Evolutionary conservation across 2,113 vertebrate species (phyloP).

Genomic region (Falco punctatus): DNA sequence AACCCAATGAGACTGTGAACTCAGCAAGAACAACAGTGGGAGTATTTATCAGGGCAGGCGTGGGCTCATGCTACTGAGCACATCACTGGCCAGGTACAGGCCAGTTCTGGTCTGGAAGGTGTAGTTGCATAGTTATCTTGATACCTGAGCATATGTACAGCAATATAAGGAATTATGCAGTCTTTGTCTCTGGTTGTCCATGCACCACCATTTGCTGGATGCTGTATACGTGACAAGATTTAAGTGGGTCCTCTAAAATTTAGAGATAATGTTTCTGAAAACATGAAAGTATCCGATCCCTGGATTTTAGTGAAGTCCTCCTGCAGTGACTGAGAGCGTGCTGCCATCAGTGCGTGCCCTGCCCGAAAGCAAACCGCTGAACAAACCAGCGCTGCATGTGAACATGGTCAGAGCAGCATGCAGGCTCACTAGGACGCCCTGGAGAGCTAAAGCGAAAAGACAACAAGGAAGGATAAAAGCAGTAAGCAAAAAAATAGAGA

Average conservation of each 20-base stretch:
- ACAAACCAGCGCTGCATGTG: background rate
- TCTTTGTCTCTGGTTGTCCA: rapidly evolving
- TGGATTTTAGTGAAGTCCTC: background rate
- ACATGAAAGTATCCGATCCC: background rate
- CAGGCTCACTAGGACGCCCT: background rate
- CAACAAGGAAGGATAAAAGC: background rate
- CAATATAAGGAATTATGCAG: background rate
- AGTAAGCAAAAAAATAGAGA: background rate
- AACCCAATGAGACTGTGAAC: background rate
- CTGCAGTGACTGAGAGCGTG: background rate
- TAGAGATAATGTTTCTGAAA: background rate
- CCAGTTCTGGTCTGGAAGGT: background rate
- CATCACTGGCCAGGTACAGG: background rate
- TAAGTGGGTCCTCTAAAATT: background rate
- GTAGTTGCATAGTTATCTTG: background rate
- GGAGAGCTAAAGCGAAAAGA: background rate
- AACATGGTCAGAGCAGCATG: background rate
- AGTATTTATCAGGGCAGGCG: background rate
- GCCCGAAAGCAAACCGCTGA: background rate
- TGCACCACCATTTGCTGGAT: background rate
- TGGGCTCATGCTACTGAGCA: background rate
- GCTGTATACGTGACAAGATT: rapidly evolving
- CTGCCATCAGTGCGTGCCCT: background rate
- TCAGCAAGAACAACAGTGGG: background rate
- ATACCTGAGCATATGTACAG: too few relatives aligned